Evolutionary conservation across 2,113 vertebrate species (phyloP).

Genomic region (Cacatua alba): DNA sequence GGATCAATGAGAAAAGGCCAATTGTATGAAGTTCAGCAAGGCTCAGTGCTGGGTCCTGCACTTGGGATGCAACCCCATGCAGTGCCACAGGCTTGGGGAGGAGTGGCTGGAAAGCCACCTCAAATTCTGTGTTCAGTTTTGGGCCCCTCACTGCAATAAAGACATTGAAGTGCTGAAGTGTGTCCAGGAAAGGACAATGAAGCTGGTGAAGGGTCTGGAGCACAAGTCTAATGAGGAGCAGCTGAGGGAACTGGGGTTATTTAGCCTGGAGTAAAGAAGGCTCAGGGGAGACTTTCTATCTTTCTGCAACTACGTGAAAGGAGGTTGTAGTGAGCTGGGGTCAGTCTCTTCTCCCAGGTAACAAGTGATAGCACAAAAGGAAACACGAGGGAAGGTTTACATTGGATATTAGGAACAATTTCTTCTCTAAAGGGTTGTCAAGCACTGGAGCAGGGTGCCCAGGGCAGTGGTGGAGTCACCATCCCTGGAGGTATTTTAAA

Average conservation of each 20-base stretch:
- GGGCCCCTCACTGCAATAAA: too few relatives aligned
- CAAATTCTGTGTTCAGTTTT: background rate
- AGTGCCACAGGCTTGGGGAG: background rate
- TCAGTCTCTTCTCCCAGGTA: background rate
- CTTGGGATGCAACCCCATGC: background rate
- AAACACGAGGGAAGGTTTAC: background rate
- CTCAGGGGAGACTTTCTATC: background rate
- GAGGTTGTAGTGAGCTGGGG: accelerated
- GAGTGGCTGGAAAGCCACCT: background rate
- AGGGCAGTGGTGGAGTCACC: too few relatives aligned
- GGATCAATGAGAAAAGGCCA: background rate
- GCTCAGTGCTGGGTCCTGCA: background rate
- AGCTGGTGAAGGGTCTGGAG: background rate
- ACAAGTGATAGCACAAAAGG: background rate
- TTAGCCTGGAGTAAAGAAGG: background rate
- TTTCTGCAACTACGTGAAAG: background rate
- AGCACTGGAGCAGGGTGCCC: background rate
- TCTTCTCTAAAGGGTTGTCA: background rate
- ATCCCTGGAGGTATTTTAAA: background rate
- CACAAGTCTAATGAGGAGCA: background rate
- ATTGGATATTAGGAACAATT: too few relatives aligned
- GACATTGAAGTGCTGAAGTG: background rate
- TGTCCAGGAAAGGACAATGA: background rate
- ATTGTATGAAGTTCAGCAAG: accelerated
- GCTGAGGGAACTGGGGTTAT: background rate